Evolutionary conservation across 2,113 vertebrate genomes (phyloP), one percentile per base, ranked within the genome.

Genomic region (Crotalus viridis): DNA sequence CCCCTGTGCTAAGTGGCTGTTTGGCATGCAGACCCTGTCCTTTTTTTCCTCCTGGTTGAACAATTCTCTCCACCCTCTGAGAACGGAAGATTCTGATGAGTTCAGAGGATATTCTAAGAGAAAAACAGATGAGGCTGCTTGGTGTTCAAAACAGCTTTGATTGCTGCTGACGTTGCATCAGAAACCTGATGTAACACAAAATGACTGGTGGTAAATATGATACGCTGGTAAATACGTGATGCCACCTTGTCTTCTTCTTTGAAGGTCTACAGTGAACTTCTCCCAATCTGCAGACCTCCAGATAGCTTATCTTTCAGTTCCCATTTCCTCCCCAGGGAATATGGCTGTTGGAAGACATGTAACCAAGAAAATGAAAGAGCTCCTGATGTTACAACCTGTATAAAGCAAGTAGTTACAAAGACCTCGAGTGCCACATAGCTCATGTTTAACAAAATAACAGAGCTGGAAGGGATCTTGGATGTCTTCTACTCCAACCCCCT

Each of bases 151-250:
- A 93, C 90, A 93, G 59, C 26, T 92, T 87, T 43, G 33, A 43
- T 81, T 43, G 74, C 4, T 90, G 87, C 87, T 94, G 57, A 87
- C n/a, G 10, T 93, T 93, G 92, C 92, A 91, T 94, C 94, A 94
- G 81, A 81, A 91, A 33, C 21, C 92, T 93, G 92, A 91, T 93
- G 92, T 90, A 93, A 93, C 56, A 51, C 86, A 19, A 51, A 87
- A 26, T 19, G 57, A 81, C 51, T 46, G 6, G 39, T 87, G 56
- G 39, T 81, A n/a, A 46, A 54, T 13, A 7, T 13, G n/a, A 39
- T 46, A 87, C 46, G 13, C 89, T 90, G 55, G 52, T 59, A 89
- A 51, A 86, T 51, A 61, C 52, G 22, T 74, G 51, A 24, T 28
- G 48, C 43, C 33, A 10, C 48, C 51, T 87, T 48, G 48, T 52